Evolutionary conservation across 2,888 invertebrate species (phyloP).

Genomic region (Stramonita haemastoma): DNA sequence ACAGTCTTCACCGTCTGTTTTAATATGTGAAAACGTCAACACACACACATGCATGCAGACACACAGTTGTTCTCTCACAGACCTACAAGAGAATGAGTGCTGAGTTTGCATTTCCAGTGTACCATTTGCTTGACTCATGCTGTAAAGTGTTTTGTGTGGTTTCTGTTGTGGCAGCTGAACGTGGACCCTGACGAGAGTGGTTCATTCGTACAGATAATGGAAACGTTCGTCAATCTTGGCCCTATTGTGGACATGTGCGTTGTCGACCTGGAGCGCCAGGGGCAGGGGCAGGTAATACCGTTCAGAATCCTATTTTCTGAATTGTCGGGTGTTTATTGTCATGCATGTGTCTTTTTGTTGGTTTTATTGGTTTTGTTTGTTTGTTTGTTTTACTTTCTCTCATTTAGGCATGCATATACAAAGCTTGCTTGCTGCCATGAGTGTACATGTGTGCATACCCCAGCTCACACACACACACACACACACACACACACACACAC

Average conservation of each 20-base stretch:
- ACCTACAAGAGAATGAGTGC: too few relatives aligned
- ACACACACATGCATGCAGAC: too few relatives aligned
- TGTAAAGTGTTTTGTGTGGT: background rate
- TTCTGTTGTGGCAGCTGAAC: conserved; percentile 81
- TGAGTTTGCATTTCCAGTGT: too few relatives aligned
- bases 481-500: background rate
- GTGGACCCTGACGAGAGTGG: conserved; percentile 89
- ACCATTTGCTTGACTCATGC: too few relatives aligned
- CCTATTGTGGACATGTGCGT: conserved; percentile 99
- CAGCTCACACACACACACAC: background rate
- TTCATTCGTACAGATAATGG: conserved; percentile 95
- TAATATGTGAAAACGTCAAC: too few relatives aligned
- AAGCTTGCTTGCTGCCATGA: background rate
- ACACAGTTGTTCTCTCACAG: too few relatives aligned
- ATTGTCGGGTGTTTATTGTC: background rate
- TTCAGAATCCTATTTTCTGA: background rate
- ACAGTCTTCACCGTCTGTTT: too few relatives aligned
- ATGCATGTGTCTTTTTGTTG: background rate
- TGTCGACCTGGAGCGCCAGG: conserved; percentile 94
- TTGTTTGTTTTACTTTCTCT: too few relatives aligned
- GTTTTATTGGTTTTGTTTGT: background rate
- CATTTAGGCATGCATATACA: background rate
- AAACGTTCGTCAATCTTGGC: conserved; percentile 96
- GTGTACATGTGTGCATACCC: background rate
- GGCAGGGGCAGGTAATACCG: conserved; percentile 87